A percentile compares a stretch with the other conserved stretches of the same genome.
phyloP scores from a whole-genome alignment of 1,140 invertebrate genomes.

The Drosophila sechellia region DNA sequence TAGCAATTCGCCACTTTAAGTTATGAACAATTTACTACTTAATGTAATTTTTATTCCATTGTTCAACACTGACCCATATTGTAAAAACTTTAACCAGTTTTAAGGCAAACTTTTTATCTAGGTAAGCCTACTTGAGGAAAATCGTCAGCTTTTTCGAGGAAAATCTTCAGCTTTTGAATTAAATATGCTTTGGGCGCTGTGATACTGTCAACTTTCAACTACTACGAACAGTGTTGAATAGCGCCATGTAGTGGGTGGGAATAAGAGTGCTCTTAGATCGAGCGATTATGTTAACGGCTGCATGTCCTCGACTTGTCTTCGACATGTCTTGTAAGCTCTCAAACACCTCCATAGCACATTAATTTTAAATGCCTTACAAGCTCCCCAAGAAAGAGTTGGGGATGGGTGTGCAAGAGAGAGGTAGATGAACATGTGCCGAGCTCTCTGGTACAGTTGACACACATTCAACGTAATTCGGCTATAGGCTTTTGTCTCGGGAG shows the following conservation, averaged over 20 bases:
- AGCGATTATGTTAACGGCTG: conserved; percentile 41
- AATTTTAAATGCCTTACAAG: conserved; percentile 67
- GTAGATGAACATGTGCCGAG: background rate
- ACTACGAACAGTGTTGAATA: conserved; percentile 28
- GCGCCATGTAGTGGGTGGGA: conserved; percentile 2
- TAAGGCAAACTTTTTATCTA: background rate
- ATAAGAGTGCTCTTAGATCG: conserved; percentile 9
- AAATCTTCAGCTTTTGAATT: background rate
- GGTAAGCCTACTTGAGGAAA: background rate
- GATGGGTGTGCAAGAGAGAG: background rate
- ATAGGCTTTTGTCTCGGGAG: conserved; percentile 65
- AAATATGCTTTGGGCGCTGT: background rate
- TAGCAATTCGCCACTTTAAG: background rate
- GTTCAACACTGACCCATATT: conserved; percentile 8
- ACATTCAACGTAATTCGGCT: conserved; percentile 43
- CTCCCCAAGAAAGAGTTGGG: conserved; percentile 9
- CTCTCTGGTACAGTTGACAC: conserved; percentile 55
- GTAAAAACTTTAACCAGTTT: background rate
- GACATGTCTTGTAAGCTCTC: conserved; percentile 43
- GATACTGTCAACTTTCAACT: background rate
- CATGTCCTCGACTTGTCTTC: conserved; percentile 43
- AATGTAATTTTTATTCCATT: too few species aligned
- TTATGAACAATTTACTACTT: too few species aligned
- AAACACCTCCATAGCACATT: conserved; percentile 51
- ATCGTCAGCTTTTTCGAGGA: background rate